A percentile compares a stretch with the other conserved stretches of the same genome.
Conservation (phyloP, 2,888 invertebrate species). For the Melanchra persicariae region DNA sequence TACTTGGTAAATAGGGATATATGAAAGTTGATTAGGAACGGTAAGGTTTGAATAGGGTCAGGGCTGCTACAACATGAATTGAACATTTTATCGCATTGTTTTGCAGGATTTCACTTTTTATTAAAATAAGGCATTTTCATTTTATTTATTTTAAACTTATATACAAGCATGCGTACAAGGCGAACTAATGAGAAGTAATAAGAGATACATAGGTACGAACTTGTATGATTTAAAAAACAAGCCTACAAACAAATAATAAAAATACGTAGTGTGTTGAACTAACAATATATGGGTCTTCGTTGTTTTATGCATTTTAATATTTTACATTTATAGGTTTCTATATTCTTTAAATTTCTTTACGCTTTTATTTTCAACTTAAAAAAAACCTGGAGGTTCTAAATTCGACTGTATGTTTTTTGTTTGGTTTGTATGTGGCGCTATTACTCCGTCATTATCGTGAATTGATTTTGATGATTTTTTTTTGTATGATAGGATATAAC, state of each 20-base stretch:
- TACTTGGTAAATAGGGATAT: slow-evolving; percentile 26
- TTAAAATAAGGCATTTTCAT: slow-evolving; percentile 27
- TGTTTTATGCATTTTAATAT: slow-evolving; percentile 25
- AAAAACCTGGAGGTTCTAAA: too few relatives aligned
- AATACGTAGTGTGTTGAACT: slow-evolving; percentile 25
- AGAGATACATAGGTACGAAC: slow-evolving; percentile 22
- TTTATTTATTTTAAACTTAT: slow-evolving; percentile 32
- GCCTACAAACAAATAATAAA: slow-evolving; percentile 26
- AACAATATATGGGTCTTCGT: slow-evolving; percentile 19
- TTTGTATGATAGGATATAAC: slow-evolving; percentile 21
- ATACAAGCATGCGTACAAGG: slow-evolving; percentile 29
- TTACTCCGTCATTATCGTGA: slow-evolving; percentile 25
- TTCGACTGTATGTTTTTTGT: too few relatives aligned
- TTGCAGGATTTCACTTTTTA: slow-evolving; percentile 31
- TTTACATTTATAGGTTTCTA: slow-evolving; percentile 25
- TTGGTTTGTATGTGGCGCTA: slow-evolving; percentile 25
- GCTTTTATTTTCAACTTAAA: slow-evolving; percentile 15
- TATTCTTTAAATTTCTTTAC: slow-evolving; percentile 23
- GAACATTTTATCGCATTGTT: slow-evolving; percentile 24
- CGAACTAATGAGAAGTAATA: slow-evolving; percentile 28
- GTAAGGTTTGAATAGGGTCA: slow-evolving; percentile 32
- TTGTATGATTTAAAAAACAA: slow-evolving; percentile 24
- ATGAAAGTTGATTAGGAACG: slow-evolving; percentile 31
- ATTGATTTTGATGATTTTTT: slow-evolving; percentile 24
- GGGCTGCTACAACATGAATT: slow-evolving; percentile 34